Base-by-base conservation (phyloP, 2,888 invertebrate genomes). In the Scaptomyza reducta region DNA sequence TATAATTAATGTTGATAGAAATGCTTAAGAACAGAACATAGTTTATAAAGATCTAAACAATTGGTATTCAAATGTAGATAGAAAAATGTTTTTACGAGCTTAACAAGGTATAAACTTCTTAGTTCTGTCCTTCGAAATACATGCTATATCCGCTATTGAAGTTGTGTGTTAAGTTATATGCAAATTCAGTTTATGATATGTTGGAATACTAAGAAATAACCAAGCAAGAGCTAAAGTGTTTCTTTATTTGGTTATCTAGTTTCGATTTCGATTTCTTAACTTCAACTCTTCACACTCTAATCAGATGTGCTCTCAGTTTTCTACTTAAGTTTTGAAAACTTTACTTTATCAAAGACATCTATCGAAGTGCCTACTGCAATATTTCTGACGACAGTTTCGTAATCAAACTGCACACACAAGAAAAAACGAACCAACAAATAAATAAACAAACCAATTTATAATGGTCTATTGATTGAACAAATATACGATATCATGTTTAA, bases 401-500 rank as follows among this genome's bases (percentile, higher is more conserved):
- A 42, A 62, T 62, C 33, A 1, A 49, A 42, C 35, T 29, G 18
- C 62, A 22, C 22, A 22, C 2, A 22, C 22, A 22, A 22, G 22
- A 22, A 22, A 22, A 22, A 22, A 47, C 13, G 27, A 27, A 57
- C 14, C 22, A 22, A 22, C 22, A 22, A 33, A 11, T 22, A 29
- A n/a, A 13, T 11, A 31, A 29, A 51, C 7, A 18, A 41, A 33
- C 13, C 31, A 9, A 18, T 63, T 16, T 29, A 29, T 14, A 51
- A 51, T 35, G 53, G 10, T 3, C 33, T 35, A 46, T 41, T 53
- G 45, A 51, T 64, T 62, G 64, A 44, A 31, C n/a, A 62, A 62
- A 50, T 51, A 18, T 29, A 62, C 35, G 50, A 49, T 50, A 50
- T 62, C 35, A 62, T 62, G 62, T 31, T 62, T 25, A 27, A 50